Conservation (phyloP, 2,888 invertebrate species). For the Epirrhoe alternata region DNA sequence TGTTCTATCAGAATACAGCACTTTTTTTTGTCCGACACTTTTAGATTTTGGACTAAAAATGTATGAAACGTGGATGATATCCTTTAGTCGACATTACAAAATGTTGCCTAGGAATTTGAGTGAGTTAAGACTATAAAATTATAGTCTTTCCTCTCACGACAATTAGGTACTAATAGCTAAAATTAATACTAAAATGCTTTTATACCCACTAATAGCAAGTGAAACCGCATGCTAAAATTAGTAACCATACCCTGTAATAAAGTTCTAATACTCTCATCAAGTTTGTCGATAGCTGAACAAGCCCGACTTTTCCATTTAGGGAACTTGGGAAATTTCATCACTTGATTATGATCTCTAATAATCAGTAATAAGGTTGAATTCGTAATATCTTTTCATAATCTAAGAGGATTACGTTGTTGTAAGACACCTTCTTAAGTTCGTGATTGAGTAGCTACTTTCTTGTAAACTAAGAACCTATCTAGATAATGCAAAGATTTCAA, state of each 20-base stretch:
- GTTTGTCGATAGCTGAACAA: constrained; percentile 30
- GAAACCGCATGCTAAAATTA: not conserved
- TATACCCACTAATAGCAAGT: not conserved
- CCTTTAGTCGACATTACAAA: no score
- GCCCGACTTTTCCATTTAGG: constrained; percentile 28
- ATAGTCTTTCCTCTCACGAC: not conserved
- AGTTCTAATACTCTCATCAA: constrained; percentile 32
- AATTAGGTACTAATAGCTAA: not conserved
- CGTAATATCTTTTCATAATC: constrained; percentile 6
- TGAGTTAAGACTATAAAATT: no score
- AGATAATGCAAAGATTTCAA: no score
- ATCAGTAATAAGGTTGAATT: constrained; percentile 11
- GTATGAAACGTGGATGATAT: no score
- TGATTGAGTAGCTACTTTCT: not conserved
- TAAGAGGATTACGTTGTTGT: constrained; percentile 26
- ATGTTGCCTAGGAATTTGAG: no score
- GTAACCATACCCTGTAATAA: constrained; percentile 33
- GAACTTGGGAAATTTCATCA: not conserved
- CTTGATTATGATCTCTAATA: constrained; percentile 12
- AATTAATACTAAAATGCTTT: not conserved
- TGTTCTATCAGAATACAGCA: no score
- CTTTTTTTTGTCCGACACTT: no score
- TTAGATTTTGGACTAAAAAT: no score
- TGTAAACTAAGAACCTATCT: not conserved
- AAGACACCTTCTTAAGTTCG: constrained; percentile 18